A percentile compares a stretch with the other conserved stretches of the same genome.
phyloP scores from a whole-genome alignment of 64 coral and sea anemone species.

The Pocillopora damicornis region DNA sequence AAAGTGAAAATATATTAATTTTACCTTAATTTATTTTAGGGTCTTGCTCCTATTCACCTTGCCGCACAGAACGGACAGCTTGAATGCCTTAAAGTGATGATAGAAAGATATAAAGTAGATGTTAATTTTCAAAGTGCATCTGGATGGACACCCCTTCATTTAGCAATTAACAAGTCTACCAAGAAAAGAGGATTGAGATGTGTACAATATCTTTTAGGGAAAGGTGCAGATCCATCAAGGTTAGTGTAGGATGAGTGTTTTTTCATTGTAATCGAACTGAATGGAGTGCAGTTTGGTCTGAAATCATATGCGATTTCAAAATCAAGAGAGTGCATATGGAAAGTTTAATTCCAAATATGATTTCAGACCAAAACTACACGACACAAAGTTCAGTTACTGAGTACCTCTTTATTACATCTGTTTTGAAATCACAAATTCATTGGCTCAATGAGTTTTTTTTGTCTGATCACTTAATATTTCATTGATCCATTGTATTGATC shows the following conservation, averaged over 20 bases:
- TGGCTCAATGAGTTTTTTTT: too few species aligned
- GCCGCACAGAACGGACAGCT: constrained; percentile 93
- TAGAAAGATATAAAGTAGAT: constrained; percentile 80
- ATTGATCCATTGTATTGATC: too few species aligned
- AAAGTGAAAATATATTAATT: too few species aligned
- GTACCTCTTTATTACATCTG: too few species aligned
- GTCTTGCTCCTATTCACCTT: constrained; percentile 81
- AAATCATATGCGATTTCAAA: too few species aligned
- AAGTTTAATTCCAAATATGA: too few species aligned
- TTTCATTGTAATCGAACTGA: neutral
- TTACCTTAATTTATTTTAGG: constrained; percentile 15
- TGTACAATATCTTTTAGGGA: constrained; percentile 72
- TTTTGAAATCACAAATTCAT: too few species aligned
- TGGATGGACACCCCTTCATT: constrained; percentile 86
- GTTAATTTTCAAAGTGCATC: constrained; percentile 85
- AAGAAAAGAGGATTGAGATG: constrained; percentile 73
- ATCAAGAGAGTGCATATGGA: too few species aligned
- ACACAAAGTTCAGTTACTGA: too few species aligned
- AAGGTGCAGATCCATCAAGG: constrained; percentile 92
- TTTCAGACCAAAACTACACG: too few species aligned
- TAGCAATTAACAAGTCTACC: constrained; percentile 81
- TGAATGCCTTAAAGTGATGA: constrained; percentile 75
- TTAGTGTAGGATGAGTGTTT: constrained; percentile 1
- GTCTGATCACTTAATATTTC: too few species aligned
- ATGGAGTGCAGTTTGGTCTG: too few species aligned